Base-by-base conservation (phyloP, 2,113 vertebrate genomes). In the Tyrannus savana region DNA sequence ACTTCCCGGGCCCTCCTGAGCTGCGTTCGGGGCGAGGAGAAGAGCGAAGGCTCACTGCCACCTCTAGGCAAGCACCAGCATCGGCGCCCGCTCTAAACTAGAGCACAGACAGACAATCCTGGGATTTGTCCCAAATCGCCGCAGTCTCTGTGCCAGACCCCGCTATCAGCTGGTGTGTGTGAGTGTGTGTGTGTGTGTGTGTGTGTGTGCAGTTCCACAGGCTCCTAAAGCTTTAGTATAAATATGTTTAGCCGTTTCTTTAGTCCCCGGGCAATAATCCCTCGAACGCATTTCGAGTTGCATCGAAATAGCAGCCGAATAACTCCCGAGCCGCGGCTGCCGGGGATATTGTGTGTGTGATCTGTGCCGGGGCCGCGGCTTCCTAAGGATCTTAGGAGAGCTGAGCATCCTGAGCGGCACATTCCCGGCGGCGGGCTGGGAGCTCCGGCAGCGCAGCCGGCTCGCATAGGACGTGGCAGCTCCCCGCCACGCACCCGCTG, bases 21-120 rank as follows among this genome's bases (percentile, higher is more conserved):
- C 69, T 7, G 27, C 9, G 42, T 64, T 59, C 7, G 4, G 37
- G 18, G 27, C 33, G 42, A 53, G 86, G 79, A 50, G 22, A 95
- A 97, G 55, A 73, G 96, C 94, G 98, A 98, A 97, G 76, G 97
- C 44, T 96, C 96, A 97, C 89, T 96, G 97, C 97, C 98, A 98
- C 97, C 98, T 98, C 96, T 97, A 76, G 95, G 97, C 94, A 60
- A 68, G 74, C 89, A 0, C 4, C 72, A 69, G 91, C 94, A 97
- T 87, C 87, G 86, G 75, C 86, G 31, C 90, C 23, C 10, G 52
- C 90, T 95, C 63, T 58, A 79, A 95, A 95, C 84, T 88, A n/a
- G 95, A 97, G 91, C 95, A 93, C 73, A 44, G 92, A 37, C 78
- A 77, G 52, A 56, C 94, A 96, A 96, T 88, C 96, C 89, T 89